Evolutionary conservation across 2,888 invertebrate species (phyloP).

Genomic region (Xiphydria camelus): DNA sequence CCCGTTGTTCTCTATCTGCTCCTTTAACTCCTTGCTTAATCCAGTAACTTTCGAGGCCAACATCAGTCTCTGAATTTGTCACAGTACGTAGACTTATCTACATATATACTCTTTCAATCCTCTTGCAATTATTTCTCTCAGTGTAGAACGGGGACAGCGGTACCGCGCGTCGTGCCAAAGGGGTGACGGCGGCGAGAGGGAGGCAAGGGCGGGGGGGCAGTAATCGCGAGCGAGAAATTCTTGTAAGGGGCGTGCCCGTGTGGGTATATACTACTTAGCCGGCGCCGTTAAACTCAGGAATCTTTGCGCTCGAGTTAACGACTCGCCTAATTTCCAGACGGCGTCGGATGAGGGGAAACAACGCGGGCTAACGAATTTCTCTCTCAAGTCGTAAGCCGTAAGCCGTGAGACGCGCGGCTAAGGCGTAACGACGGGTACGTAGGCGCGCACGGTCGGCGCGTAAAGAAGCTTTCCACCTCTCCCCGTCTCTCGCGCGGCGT

Average conservation of each 20-base stretch:
- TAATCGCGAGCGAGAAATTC: slow-evolving; percentile 37
- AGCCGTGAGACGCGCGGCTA: not conserved
- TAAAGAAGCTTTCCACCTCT: no score
- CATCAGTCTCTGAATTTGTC: no score
- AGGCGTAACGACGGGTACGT: no score
- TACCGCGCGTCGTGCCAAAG: not conserved
- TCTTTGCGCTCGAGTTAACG: slow-evolving; percentile 1
- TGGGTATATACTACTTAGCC: slow-evolving; percentile 2
- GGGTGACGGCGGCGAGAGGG: not conserved
- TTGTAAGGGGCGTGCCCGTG: slow-evolving; percentile 21
- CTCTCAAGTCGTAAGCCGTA: not conserved
- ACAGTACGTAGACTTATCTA: no score
- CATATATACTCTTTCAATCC: not conserved
- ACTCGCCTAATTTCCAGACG: not conserved
- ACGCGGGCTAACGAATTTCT: not conserved
- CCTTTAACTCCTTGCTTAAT: no score
- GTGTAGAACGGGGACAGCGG: not conserved
- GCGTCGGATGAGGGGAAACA: not conserved
- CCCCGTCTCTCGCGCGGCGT: not conserved
- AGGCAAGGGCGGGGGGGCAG: slow-evolving; percentile 4
- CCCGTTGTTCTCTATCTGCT: no score
- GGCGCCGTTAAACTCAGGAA: not conserved
- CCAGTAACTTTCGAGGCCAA: no score
- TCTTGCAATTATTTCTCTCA: not conserved
- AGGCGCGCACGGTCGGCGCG: no score